These are phyloP conservation scores for Pelecanoides urinatrix DNA, from an alignment of 2,113 vertebrate species.

Conservation along the genomic window DNA sequence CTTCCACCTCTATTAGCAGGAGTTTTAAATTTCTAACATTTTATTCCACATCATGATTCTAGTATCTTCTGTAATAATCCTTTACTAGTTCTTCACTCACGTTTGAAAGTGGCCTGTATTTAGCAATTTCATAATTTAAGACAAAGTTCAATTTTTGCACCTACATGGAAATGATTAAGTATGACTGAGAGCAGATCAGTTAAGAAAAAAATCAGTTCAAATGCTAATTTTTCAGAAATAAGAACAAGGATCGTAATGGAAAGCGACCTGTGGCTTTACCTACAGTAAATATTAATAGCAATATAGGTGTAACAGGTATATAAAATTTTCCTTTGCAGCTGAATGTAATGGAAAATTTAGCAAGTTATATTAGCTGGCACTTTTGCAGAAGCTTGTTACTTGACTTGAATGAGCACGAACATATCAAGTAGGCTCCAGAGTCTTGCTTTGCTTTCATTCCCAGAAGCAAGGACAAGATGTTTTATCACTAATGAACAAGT, in stretches of 20 bases:
- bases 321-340: conserved; percentile 1
- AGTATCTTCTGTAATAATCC: neutral
- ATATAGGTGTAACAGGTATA: neutral
- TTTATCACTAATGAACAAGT: conserved; percentile 69
- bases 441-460: conserved; percentile 63
- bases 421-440: conserved; percentile 53
- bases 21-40: neutral
- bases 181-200: neutral
- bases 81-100: neutral
- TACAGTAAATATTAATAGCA: conserved; percentile 22
- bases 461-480: conserved; percentile 68
- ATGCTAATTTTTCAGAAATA: neutral
- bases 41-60: neutral
- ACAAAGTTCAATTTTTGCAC: neutral
- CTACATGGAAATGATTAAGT: neutral
- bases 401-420: conserved; percentile 41
- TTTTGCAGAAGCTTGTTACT: conserved; percentile 54
- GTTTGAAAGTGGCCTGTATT: neutral
- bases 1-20: neutral
- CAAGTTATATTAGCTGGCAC: conserved; percentile 37
- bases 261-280: neutral
- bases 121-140: neutral
- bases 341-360: conserved; percentile 41
- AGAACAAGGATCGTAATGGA: neutral
- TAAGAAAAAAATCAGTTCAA: neutral